Percentiles rank a stretch among this genome's conserved stretches.
phyloP scores from a whole-genome alignment of 2,888 invertebrate genomes.

The Drosophila algonquin region DNA sequence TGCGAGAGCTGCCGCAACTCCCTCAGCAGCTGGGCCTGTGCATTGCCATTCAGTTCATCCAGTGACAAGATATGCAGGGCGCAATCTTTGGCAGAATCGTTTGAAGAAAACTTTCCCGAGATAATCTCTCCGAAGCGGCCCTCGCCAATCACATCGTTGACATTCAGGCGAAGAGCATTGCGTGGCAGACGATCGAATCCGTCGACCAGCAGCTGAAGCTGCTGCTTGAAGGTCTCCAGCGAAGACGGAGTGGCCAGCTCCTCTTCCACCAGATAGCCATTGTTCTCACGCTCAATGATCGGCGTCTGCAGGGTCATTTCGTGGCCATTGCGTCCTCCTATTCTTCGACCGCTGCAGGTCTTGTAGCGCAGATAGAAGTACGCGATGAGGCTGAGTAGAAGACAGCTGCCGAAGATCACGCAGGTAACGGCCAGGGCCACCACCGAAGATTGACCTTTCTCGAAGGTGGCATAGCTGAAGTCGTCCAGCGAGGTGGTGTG shows the following conservation, averaged over 20 bases:
- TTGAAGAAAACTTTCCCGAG: conserved; percentile 86
- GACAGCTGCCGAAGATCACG: conserved; percentile 87
- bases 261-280: conserved; percentile 90
- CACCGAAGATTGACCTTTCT: conserved; percentile 80
- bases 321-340: conserved; percentile 85
- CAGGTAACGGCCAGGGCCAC: conserved; percentile 87
- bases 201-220: conserved; percentile 88
- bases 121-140: conserved; percentile 92
- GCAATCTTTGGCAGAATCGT: conserved; percentile 79
- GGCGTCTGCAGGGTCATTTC: conserved; percentile 91
- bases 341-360: conserved; percentile 77
- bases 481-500: conserved; percentile 80
- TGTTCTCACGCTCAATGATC: conserved; percentile 90
- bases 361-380: conserved; percentile 84
- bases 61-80: conserved; percentile 88
- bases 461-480: conserved; percentile 79
- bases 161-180: conserved; percentile 89
- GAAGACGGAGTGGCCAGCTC: conserved; percentile 91
- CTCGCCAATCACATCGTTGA: conserved; percentile 88
- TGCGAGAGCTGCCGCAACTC: conserved; percentile 90
- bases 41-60: conserved; percentile 84
- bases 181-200: conserved; percentile 87
- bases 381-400: conserved; percentile 86
- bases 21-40: conserved; percentile 86
- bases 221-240: conserved; percentile 86